These are phyloP conservation scores for Aphelinus atriplicis DNA, from an alignment of 1,140 invertebrate genomes.

Conservation along the genomic window DNA sequence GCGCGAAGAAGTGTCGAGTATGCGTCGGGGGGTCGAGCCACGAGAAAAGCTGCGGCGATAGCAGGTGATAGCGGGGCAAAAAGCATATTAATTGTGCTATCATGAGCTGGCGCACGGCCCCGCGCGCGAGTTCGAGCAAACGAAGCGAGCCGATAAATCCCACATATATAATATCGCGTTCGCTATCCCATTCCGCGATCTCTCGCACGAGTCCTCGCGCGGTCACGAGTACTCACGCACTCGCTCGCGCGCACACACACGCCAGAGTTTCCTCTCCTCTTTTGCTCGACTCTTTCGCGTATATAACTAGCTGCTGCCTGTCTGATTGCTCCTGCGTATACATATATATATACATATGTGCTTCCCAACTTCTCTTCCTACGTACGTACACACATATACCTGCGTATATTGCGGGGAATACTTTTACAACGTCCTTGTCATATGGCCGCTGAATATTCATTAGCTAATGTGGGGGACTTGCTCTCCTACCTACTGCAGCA, in stretches of 20 bases:
- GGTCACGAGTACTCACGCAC: constrained; percentile 2
- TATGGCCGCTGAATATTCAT: constrained; percentile 19
- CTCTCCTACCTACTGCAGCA: too few relatives aligned
- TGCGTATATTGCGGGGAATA: neutral
- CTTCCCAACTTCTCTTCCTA: neutral
- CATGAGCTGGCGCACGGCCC: neutral
- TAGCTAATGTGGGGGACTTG: neutral
- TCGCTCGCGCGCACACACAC: neutral
- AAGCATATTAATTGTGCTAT: neutral
- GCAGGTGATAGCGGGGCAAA: too few relatives aligned
- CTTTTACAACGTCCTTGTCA: constrained; percentile 19
- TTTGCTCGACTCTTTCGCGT: too few relatives aligned
- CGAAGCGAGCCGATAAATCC: constrained; percentile 5
- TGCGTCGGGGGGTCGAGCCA: too few relatives aligned
- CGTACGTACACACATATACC: neutral
- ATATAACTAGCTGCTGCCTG: too few relatives aligned
- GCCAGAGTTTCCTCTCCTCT: too few relatives aligned
- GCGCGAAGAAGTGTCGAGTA: too few relatives aligned
- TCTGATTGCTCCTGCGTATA: neutral
- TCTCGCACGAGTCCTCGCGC: constrained; percentile 8
- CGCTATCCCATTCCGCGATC: constrained; percentile 26
- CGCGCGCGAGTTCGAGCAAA: neutral
- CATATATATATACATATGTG: neutral
- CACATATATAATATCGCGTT: constrained; percentile 19
- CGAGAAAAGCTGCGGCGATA: too few relatives aligned